Conservation (phyloP, 92 coral and sea anemone genomes). For the Micromussa lordhowensis region DNA sequence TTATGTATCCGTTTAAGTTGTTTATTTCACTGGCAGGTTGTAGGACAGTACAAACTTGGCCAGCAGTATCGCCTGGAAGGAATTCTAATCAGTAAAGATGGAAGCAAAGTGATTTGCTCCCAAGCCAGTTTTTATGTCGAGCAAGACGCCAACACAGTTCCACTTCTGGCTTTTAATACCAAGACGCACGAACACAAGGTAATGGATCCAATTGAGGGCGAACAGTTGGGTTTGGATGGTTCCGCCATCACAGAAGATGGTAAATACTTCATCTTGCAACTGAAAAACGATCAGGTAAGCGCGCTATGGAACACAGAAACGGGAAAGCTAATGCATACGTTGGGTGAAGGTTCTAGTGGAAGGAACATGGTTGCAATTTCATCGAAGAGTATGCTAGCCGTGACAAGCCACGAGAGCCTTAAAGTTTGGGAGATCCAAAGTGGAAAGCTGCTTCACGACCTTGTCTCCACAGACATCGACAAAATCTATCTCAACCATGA, state of each 20-base stretch:
- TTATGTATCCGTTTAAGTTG: neutral
- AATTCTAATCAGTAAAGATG: constrained; percentile 78
- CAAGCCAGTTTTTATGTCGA: constrained; percentile 51
- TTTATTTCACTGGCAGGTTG: constrained; percentile 36
- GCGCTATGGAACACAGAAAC: constrained; percentile 55
- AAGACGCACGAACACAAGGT: constrained; percentile 61
- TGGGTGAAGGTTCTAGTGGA: constrained; percentile 41
- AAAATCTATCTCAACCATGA: constrained; percentile 59
- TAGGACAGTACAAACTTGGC: constrained; percentile 72
- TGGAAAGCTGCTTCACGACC: constrained; percentile 58
- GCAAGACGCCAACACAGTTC: constrained; percentile 62
- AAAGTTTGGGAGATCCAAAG: constrained; percentile 63
- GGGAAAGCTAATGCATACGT: constrained; percentile 37
- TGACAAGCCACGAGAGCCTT: constrained; percentile 53
- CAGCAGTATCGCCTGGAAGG: constrained; percentile 85
- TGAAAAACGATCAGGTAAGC: constrained; percentile 36
- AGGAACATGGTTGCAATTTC: constrained; percentile 49
- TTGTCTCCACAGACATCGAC: constrained; percentile 33
- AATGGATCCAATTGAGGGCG: constrained; percentile 49
- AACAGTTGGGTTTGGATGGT: constrained; percentile 64
- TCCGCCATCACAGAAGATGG: constrained; percentile 83
- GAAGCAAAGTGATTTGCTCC: constrained; percentile 70
- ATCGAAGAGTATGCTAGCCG: constrained; percentile 58
- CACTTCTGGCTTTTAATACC: constrained; percentile 74
- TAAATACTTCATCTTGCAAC: constrained; percentile 67